Evolutionary conservation across 2,113 vertebrate species (phyloP), one percentile per base, ranked within the genome.

Genomic region (Fulica atra): DNA sequence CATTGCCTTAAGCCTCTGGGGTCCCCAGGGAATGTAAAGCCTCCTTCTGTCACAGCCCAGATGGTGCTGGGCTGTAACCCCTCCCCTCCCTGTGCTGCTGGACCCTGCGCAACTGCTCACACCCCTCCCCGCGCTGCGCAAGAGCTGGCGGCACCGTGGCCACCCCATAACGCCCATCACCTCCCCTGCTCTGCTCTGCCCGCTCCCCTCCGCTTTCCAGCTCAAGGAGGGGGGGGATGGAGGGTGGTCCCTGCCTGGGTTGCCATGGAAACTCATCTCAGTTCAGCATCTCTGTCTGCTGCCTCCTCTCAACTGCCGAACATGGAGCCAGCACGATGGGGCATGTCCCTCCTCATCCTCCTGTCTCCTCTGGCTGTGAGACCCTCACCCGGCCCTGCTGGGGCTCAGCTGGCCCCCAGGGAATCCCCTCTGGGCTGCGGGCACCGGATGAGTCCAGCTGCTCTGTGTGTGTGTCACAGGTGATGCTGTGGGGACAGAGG

Each of bases 201-300:
- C 46, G 1, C 14, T 17, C 46, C 38, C 23, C 44, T n/a, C 72
- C 51, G 40, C 29, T 12, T 64, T 31, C 17, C 48, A 53, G 65
- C 50, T 63, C 20, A 48, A 23, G 48, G 48, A 46, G 7, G 54
- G 53, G 63, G 77, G 87, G 92, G 23, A 4, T 50, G 50, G 13
- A 25, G 50, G 50, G 50, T 48, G 50, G 50, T 63, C 93, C 88
- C 88, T 92, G 88, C 3, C 40, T 57, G 50, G 4, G 92, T 94
- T 96, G 79, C 90, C 83, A 86, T 95, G 92, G 96, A 72, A 80
- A 96, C 95, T 2, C 61, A 23, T 24, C 81, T 72, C 59, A 11
- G 16, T 63, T 54, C 64, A 64, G 73, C 92, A 68, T 88, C 70
- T 59, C 42, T 0, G 13, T 31, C 23, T 2, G 8, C 42, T 15